Evolutionary conservation across 2,888 invertebrate genomes (phyloP).

Genomic region (Spisula solida): DNA sequence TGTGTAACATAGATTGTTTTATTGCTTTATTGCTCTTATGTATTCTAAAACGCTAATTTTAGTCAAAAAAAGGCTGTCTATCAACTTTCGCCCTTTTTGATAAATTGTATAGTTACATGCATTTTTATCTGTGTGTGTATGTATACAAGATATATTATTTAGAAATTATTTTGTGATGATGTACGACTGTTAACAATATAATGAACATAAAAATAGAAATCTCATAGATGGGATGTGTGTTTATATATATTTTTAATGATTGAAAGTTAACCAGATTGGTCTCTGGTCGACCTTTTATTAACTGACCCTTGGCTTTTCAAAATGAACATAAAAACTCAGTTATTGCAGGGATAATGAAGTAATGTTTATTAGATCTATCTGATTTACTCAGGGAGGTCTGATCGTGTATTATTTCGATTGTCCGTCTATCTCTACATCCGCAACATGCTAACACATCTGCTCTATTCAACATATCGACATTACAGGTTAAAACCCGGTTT

Average conservation of each 20-base stretch:
- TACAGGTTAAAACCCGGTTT: too few species aligned
- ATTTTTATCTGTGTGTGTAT: not conserved
- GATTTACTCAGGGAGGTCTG: not conserved
- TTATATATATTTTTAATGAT: not conserved
- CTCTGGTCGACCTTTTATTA: not conserved
- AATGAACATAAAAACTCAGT: slow-evolving; percentile 1
- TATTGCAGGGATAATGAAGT: not conserved
- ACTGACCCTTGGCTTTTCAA: not conserved
- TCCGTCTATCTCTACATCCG: not conserved
- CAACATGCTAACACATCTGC: too few species aligned
- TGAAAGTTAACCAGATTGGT: not conserved
- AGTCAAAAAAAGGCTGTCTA: not conserved
- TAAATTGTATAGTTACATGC: not conserved
- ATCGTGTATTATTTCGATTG: not conserved
- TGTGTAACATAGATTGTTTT: not conserved
- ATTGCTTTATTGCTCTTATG: not conserved
- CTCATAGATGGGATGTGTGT: not conserved
- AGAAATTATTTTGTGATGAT: not conserved
- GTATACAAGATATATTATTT: not conserved
- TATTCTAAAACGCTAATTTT: not conserved
- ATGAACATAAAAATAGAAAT: not conserved
- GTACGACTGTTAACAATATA: not conserved
- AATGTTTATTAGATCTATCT: not conserved
- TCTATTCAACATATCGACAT: too few species aligned
- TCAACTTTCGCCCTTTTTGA: not conserved